phyloP scores from a whole-genome alignment of 2,113 vertebrate species.

The Sylvia atricapilla region DNA sequence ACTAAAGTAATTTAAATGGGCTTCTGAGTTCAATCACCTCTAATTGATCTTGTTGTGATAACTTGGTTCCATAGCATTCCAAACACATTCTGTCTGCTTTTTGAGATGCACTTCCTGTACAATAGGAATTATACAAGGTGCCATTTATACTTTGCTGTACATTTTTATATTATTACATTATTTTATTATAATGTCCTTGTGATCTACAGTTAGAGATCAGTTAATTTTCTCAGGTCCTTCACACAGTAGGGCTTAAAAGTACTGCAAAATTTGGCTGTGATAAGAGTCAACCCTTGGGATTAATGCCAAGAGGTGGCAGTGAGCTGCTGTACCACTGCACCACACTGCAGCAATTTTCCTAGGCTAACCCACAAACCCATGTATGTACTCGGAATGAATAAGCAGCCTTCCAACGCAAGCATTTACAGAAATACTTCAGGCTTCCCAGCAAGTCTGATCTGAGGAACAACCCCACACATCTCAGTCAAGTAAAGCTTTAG shows the following conservation, averaged over 20 bases:
- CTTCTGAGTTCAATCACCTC: constrained; percentile 7
- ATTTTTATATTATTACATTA: neutral
- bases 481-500: neutral
- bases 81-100: neutral
- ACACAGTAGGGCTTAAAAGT: neutral
- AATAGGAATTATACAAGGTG: neutral
- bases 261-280: neutral
- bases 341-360: constrained; percentile 51
- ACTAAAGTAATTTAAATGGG: constrained; percentile 12
- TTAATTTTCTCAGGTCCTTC: neutral
- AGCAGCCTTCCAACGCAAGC: neutral
- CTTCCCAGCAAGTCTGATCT: neutral
- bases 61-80: neutral
- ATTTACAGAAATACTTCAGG: neutral
- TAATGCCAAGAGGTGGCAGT: constrained; percentile 26
- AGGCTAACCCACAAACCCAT: neutral
- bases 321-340: constrained; percentile 42
- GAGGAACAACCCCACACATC: neutral
- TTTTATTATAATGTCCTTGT: constrained; percentile 30
- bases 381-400: constrained; percentile 15
- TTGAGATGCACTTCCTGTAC: neutral
- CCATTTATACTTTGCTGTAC: neutral
- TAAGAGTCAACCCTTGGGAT: constrained; percentile 5
- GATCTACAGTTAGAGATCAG: neutral
- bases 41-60: constrained; percentile 25